phyloP scores from a whole-genome alignment of 2,888 invertebrate species.

The Amphipoea oculea region DNA sequence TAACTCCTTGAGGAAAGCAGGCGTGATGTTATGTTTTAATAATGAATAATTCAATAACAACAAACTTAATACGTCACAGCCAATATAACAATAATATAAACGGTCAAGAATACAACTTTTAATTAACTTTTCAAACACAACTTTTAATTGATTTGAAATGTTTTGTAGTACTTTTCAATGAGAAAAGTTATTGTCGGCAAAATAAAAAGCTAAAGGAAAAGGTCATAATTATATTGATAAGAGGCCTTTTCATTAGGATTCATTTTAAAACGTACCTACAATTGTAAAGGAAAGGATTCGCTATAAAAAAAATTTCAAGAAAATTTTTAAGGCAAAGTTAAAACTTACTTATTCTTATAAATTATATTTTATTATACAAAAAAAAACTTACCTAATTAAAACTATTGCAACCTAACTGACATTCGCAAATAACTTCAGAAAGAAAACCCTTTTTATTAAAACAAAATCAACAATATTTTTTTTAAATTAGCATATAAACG shows the following conservation, averaged over 20 bases:
- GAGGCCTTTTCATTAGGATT: conserved; percentile 11
- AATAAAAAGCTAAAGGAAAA: conserved; percentile 8
- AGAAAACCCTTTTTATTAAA: background rate
- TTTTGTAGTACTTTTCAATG: conserved; percentile 22
- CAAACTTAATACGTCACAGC: background rate
- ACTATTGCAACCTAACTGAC: background rate
- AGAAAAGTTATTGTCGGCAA: conserved; percentile 19
- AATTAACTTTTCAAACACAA: conserved; percentile 16
- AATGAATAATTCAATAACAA: background rate
- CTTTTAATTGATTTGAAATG: conserved; percentile 44
- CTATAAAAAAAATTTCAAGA: conserved; percentile 2
- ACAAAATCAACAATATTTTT: conserved; percentile 10
- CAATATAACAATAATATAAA: background rate
- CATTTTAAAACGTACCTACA: conserved; percentile 6
- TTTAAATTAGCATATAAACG: conserved; percentile 26
- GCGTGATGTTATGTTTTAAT: no score
- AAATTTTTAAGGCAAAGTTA: background rate
- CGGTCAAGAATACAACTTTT: conserved; percentile 12
- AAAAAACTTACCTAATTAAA: background rate
- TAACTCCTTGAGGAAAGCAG: background rate
- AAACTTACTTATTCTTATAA: no score
- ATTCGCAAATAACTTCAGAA: background rate
- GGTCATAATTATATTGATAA: conserved; percentile 17
- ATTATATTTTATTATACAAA: background rate
- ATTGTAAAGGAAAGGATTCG: background rate